These are phyloP conservation scores for Physocephala rufipes DNA, from an alignment of 2,888 invertebrate genomes.

Conservation along the genomic window DNA sequence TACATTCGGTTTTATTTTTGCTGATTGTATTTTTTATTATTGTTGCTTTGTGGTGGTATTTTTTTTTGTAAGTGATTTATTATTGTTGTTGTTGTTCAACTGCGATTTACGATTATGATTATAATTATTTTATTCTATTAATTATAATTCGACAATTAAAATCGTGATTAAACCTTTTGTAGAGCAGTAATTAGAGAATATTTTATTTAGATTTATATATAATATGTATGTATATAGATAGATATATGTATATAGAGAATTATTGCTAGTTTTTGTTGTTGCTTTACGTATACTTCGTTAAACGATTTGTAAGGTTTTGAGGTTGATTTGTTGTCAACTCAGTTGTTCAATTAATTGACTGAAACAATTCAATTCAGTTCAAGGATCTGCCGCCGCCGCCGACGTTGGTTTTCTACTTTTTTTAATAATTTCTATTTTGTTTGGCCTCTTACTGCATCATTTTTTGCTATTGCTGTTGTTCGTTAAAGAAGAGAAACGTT, in stretches of 20 bases:
- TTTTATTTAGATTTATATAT: slow-evolving; percentile 9
- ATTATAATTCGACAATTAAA: neutral
- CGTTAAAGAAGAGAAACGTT: slow-evolving; percentile 2
- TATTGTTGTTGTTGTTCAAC: slow-evolving; percentile 14
- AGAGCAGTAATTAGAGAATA: too few relatives aligned
- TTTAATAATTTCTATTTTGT: slow-evolving; percentile 29
- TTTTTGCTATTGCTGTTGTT: neutral
- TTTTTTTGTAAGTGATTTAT: neutral
- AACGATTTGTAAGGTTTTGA: slow-evolving; percentile 47
- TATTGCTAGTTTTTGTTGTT: slow-evolving; percentile 46
- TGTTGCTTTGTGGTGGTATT: slow-evolving; percentile 39
- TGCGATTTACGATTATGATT: slow-evolving; percentile 14
- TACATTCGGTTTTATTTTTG: slow-evolving; percentile 30
- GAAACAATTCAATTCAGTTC: neutral
- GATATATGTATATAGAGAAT: too few relatives aligned
- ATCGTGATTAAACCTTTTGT: neutral
- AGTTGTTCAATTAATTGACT: neutral
- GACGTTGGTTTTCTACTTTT: slow-evolving; percentile 29
- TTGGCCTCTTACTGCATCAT: slow-evolving; percentile 12
- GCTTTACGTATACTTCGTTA: slow-evolving; percentile 65
- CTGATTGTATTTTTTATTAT: slow-evolving; percentile 43
- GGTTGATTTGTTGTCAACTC: slow-evolving; percentile 35
- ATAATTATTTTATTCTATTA: slow-evolving; percentile 27
- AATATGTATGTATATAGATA: neutral
- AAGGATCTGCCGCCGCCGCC: slow-evolving; percentile 50